Conservation (phyloP, 2,888 invertebrate species). For the Pterostichus madidus region DNA sequence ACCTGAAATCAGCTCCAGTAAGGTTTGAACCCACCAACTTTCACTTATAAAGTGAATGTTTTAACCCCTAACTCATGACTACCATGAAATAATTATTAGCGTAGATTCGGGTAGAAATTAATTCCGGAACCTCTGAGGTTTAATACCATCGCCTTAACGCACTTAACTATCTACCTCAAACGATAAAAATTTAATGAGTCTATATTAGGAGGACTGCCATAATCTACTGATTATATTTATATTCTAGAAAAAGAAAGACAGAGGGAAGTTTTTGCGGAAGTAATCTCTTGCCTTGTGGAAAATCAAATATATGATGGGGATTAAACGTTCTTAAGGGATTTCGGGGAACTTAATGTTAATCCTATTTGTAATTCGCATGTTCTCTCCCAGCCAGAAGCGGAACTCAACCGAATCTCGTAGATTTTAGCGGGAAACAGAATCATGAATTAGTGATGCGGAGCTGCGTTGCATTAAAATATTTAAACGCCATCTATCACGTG, state of each 20-base stretch:
- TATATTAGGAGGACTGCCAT: not conserved
- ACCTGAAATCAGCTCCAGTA: too few relatives aligned
- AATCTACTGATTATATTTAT: too few relatives aligned
- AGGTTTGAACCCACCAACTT: too few relatives aligned
- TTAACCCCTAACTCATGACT: too few relatives aligned
- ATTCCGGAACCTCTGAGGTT: not conserved
- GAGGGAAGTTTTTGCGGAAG: not conserved
- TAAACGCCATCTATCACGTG: constrained; percentile 31
- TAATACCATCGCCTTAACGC: not conserved
- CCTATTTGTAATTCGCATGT: constrained; percentile 65
- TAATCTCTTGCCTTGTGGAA: constrained; percentile 57
- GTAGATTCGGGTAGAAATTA: too few relatives aligned
- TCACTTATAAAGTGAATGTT: too few relatives aligned
- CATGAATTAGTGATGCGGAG: constrained; percentile 29
- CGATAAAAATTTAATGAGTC: not conserved
- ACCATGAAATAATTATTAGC: too few relatives aligned
- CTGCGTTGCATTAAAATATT: constrained; percentile 41
- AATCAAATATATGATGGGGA: constrained; percentile 64
- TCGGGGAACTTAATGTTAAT: constrained; percentile 64
- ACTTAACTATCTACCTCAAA: not conserved
- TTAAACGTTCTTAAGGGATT: constrained; percentile 62
- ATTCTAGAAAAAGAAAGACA: not conserved
- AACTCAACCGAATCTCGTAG: constrained; percentile 43
- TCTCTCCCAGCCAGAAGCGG: constrained; percentile 42
- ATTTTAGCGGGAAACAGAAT: constrained; percentile 40